These are phyloP conservation scores for Metalampra italica DNA, from an alignment of 2,888 invertebrate genomes.

Conservation along the genomic window DNA sequence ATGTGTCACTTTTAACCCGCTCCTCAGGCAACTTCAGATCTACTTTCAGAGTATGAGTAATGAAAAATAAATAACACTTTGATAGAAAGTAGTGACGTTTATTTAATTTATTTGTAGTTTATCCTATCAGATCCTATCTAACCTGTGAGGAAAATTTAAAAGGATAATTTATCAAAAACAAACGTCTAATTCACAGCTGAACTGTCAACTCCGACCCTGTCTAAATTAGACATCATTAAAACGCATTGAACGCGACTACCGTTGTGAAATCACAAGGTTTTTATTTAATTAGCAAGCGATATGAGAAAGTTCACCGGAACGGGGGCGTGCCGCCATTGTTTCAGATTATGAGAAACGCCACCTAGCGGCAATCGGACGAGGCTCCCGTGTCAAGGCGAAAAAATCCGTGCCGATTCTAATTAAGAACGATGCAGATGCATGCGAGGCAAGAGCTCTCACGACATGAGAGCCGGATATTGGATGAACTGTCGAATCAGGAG, in stretches of 20 bases:
- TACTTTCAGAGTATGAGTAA: too few relatives aligned
- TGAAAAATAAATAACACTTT: too few relatives aligned
- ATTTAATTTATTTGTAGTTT: too few relatives aligned
- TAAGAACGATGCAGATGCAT: slow-evolving; percentile 1
- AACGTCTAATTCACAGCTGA: background rate
- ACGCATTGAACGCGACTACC: slow-evolving; percentile 14
- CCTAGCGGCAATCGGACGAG: slow-evolving; percentile 19
- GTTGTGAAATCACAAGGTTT: slow-evolving; percentile 29
- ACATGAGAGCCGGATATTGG: background rate
- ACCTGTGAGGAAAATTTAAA: too few relatives aligned
- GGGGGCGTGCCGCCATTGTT: slow-evolving; percentile 39
- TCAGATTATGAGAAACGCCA: slow-evolving; percentile 15
- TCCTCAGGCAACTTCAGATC: too few relatives aligned
- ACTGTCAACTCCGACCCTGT: slow-evolving; percentile 2
- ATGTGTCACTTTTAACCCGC: too few relatives aligned
- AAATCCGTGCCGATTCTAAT: slow-evolving; percentile 2
- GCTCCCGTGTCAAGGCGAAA: slow-evolving; percentile 16
- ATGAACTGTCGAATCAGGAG: too few relatives aligned
- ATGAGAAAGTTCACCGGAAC: slow-evolving; percentile 38
- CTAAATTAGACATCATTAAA: slow-evolving; percentile 1
- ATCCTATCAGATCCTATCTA: too few relatives aligned
- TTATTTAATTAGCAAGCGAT: slow-evolving; percentile 34
- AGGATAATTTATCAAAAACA: too few relatives aligned
- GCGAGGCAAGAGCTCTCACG: background rate
- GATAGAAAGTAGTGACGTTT: too few relatives aligned